Percentiles rank a stretch among this genome's conserved stretches.
Conservation (phyloP, 2,113 vertebrate species). For the Astatotilapia flaviijosephi region DNA sequence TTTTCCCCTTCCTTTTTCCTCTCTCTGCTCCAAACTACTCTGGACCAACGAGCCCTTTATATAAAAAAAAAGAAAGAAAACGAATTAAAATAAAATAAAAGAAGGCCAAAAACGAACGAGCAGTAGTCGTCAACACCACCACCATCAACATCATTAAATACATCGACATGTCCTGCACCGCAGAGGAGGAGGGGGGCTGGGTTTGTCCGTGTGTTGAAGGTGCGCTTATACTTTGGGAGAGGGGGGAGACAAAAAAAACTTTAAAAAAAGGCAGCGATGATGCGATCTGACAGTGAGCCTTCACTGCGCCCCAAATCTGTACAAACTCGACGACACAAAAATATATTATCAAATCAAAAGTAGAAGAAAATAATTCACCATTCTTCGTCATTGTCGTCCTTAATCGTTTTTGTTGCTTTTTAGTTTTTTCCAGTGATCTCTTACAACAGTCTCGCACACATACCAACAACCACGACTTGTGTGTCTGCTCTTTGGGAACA, state of each 20-base stretch:
- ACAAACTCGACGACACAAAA: background rate
- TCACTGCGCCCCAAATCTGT: background rate
- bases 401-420: background rate
- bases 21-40: constrained; percentile 3
- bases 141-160: constrained; percentile 4
- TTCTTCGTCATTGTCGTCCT: background rate
- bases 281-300: background rate
- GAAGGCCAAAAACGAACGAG: constrained; percentile 3
- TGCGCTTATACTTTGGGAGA: constrained; percentile 28
- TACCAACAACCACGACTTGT: background rate
- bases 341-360: constrained; percentile 21
- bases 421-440: constrained; percentile 47
- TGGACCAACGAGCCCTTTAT: constrained; percentile 1
- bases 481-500: constrained; percentile 31
- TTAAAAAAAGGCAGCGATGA: background rate
- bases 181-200: background rate
- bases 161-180: background rate
- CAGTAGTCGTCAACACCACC: constrained; percentile 29
- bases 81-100: background rate
- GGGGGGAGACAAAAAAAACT: rapidly evolving
- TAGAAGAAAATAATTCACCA: constrained; percentile 49
- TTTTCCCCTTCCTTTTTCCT: background rate
- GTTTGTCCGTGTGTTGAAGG: constrained; percentile 10
- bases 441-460: constrained; percentile 20
- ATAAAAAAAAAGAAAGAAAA: background rate